A percentile compares a stretch with the other conserved stretches of the same genome.
phyloP scores from a whole-genome alignment of 2,888 invertebrate species.

The Timema podura region DNA sequence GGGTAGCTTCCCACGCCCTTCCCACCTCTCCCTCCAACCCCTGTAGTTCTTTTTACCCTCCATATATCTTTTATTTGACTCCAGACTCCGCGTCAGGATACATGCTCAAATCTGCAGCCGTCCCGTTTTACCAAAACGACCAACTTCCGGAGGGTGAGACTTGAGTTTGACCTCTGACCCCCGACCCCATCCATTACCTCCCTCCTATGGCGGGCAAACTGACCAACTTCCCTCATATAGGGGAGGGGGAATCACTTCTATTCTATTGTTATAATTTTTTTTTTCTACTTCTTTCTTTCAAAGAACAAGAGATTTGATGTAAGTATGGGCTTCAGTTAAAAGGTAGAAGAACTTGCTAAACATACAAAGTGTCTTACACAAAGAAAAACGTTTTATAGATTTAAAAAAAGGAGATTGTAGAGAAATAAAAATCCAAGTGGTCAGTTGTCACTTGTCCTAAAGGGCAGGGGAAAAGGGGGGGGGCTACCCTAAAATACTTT shows the following conservation, averaged over 20 bases:
- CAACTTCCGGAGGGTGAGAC: slow-evolving; percentile 9
- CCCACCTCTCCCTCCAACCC: no score
- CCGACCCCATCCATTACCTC: slow-evolving; percentile 15
- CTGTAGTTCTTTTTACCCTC: no score
- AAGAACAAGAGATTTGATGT: no score
- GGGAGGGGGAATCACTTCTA: no score
- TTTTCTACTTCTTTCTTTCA: no score
- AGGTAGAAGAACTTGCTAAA: slow-evolving; percentile 7
- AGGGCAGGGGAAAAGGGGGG: no score
- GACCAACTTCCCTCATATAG: neutral
- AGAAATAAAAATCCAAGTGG: slow-evolving; percentile 1
- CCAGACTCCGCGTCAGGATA: no score
- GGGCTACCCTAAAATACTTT: no score
- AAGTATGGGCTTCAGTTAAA: neutral
- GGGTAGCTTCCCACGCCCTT: no score
- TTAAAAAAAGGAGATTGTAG: neutral
- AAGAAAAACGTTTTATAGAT: neutral
- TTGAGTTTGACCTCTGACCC: slow-evolving; percentile 10
- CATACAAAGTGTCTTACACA: slow-evolving; percentile 3
- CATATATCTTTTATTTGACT: no score
- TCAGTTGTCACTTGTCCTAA: slow-evolving; percentile 11
- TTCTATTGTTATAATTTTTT: no score
- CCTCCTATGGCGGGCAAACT: neutral
- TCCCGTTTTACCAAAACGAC: slow-evolving; percentile 12
- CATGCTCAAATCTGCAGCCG: neutral